Evolutionary conservation across 1,140 invertebrate species (phyloP), one percentile per base, ranked within the genome.

Genomic region (Drosophila lacertosa): DNA sequence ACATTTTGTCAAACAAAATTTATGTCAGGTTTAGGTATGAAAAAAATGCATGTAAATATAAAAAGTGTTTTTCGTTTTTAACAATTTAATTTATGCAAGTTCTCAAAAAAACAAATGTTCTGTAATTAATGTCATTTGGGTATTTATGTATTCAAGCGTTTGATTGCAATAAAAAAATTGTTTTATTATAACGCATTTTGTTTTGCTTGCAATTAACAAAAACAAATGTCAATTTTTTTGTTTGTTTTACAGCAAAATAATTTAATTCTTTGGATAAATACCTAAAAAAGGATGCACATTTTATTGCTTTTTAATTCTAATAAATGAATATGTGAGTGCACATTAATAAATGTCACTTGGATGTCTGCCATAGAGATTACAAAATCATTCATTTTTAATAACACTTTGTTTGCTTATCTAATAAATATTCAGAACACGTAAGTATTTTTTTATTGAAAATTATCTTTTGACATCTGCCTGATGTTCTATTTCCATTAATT

Each of bases 131-230:
- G 37, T 37, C 32, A 45, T 32, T 37, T 48, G 20, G 13, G 26
- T 22, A 22, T 63, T 63, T 44, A 33, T 44, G 29, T 24, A 54
- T 32, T 53, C 26, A 55, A 24, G 33, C 51, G 22, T 26, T 39
- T 40, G 4, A 40, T 55, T 40, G 39, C 33, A 54, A 54, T n/a
- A 54, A 24, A 39, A 35, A 54, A 16, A 54, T 13, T 51, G 0
- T 13, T 22, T 40, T 2, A 15, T 40, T 26, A 26, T 10, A 13
- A 18, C n/a, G 18, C 10, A 20, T 53, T 53, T 35, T 20, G 35
- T 24, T 5, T 3, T n/a, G 1, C n/a, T 18, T 48, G 45, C 29
- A 48, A 24, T 40, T 55, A 55, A 55, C 33, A 40, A 40, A 11
- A 16, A 4, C 10, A 16, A 58, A 48, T 40, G n/a, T 15, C 24